Conservation (phyloP, 2,888 invertebrate species). For the Phortica okadai region DNA sequence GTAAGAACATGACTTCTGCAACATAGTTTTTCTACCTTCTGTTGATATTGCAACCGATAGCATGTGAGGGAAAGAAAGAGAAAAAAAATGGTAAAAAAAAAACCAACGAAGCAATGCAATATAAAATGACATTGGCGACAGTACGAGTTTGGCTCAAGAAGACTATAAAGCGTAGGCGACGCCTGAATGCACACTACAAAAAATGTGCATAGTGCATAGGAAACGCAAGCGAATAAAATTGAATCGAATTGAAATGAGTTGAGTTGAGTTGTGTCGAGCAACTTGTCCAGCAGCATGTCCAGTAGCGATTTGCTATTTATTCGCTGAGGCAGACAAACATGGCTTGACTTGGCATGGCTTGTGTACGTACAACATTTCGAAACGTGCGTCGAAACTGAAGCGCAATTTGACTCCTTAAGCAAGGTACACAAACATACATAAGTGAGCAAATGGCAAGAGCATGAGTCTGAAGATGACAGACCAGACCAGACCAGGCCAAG, state of each 20-base stretch:
- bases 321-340: neutral
- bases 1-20: neutral
- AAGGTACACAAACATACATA: too few species aligned
- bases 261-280: too few species aligned
- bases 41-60: neutral
- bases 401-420: neutral
- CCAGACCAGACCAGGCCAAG: neutral
- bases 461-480: neutral
- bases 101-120: neutral
- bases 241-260: neutral
- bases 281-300: neutral
- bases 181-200: conserved; percentile 8
- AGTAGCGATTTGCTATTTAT: conserved; percentile 8
- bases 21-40: neutral
- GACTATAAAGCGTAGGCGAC: neutral
- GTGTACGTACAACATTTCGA: neutral
- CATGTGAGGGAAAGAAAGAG: neutral
- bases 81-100: neutral
- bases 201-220: neutral
- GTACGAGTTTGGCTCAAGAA: neutral
- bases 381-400: conserved; percentile 12
- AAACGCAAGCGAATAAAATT: neutral
- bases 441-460: too few species aligned
- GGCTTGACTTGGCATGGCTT: neutral
- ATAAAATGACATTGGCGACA: neutral